Conservation (phyloP, 2,113 vertebrate species). For the Tachuris rubrigastra region DNA sequence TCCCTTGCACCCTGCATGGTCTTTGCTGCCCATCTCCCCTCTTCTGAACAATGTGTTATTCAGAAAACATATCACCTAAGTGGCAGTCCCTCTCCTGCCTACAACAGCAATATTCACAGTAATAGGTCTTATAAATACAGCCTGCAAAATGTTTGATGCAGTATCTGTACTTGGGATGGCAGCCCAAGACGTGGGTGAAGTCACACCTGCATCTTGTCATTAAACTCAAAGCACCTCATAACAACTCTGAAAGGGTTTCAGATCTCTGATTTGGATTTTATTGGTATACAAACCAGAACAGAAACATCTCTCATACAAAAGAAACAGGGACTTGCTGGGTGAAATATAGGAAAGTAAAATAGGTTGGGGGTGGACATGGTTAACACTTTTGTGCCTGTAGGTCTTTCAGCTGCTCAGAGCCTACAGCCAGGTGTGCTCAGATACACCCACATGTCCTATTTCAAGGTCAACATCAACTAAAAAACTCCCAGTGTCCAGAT, state of each 20-base stretch:
- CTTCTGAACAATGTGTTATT: neutral
- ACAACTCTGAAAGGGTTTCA: neutral
- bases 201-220: rapidly evolving
- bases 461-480: neutral
- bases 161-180: rapidly evolving
- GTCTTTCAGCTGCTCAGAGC: neutral
- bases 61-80: neutral
- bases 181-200: neutral
- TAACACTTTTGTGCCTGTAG: neutral
- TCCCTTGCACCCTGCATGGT: rapidly evolving
- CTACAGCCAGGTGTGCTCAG: neutral
- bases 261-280: neutral
- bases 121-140: neutral
- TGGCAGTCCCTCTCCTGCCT: neutral
- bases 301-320: neutral
- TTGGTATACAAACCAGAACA: neutral
- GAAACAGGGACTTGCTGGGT: rapidly evolving
- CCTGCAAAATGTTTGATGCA: neutral
- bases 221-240: neutral
- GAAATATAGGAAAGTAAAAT: neutral
- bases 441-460: neutral
- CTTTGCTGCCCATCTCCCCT: neutral
- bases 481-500: neutral
- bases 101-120: neutral
- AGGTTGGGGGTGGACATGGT: neutral